Evolutionary conservation across 2,888 invertebrate genomes (phyloP).

Genomic region (Halocaridina rubra): DNA sequence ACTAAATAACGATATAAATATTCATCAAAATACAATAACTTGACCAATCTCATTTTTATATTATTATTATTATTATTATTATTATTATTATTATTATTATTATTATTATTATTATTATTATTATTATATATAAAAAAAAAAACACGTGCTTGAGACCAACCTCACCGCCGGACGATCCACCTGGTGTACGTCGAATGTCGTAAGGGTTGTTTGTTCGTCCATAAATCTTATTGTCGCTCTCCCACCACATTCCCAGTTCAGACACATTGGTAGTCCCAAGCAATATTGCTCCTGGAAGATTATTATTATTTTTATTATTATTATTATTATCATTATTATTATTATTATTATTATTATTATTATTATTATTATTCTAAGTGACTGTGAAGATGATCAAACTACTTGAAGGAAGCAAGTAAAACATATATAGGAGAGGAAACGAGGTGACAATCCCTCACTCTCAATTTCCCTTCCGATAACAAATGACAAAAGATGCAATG

Average conservation of each 20-base stretch:
- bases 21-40: not conserved
- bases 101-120: not conserved
- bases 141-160: slow-evolving; percentile 66
- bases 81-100: not conserved
- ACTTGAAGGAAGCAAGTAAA: too few species aligned
- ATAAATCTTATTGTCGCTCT: slow-evolving; percentile 71
- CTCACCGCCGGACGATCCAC: slow-evolving; percentile 70
- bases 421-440: too few species aligned
- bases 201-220: slow-evolving; percentile 72
- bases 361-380: too few species aligned
- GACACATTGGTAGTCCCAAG: slow-evolving; percentile 73
- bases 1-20: not conserved
- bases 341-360: too few species aligned
- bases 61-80: too few species aligned
- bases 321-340: too few species aligned
- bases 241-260: slow-evolving; percentile 72
- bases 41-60: too few species aligned
- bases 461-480: too few species aligned
- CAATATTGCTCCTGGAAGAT: slow-evolving; percentile 52
- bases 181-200: slow-evolving; percentile 70
- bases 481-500: too few species aligned
- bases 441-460: too few species aligned
- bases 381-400: too few species aligned
- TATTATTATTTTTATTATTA: too few species aligned
- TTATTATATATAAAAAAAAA: not conserved